phyloP scores from a whole-genome alignment of 2,888 invertebrate species.

The Drosophila flavopinicola region DNA sequence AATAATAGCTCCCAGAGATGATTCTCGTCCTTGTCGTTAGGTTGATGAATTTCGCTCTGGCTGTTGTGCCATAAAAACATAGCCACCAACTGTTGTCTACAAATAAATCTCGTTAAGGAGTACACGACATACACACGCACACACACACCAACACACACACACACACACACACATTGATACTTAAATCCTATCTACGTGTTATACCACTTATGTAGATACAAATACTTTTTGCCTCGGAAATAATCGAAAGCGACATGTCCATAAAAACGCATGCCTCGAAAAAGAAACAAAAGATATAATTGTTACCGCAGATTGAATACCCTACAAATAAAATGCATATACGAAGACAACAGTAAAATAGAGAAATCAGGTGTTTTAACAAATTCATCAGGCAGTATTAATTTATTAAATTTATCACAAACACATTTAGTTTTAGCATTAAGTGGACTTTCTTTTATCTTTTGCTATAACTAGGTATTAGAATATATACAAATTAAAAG shows the following conservation, averaged over 20 bases:
- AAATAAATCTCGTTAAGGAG: constrained; percentile 77
- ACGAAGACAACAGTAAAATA: no score
- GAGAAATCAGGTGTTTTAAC: no score
- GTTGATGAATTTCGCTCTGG: constrained; percentile 66
- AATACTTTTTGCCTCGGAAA: constrained; percentile 26
- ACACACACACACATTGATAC: constrained; percentile 7
- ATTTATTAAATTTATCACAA: no score
- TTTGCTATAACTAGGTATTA: no score
- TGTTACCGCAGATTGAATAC: constrained; percentile 14
- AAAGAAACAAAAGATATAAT: background rate
- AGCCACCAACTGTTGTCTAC: constrained; percentile 75
- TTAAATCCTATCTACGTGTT: constrained; percentile 21
- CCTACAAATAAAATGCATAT: no score
- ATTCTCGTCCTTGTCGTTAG: constrained; percentile 64
- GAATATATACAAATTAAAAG: constrained; percentile 15
- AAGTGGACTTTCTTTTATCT: no score
- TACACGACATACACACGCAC: constrained; percentile 30
- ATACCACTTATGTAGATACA: constrained; percentile 55
- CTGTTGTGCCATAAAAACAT: constrained; percentile 67
- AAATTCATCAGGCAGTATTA: no score
- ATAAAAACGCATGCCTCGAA: constrained; percentile 39
- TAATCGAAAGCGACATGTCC: constrained; percentile 22
- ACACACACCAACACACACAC: constrained; percentile 10
- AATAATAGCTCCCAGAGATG: constrained; percentile 81
- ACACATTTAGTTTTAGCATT: background rate